Evolutionary conservation across 2,113 vertebrate genomes (phyloP), one percentile per base, ranked within the genome.

Genomic region (Ameiurus melas): DNA sequence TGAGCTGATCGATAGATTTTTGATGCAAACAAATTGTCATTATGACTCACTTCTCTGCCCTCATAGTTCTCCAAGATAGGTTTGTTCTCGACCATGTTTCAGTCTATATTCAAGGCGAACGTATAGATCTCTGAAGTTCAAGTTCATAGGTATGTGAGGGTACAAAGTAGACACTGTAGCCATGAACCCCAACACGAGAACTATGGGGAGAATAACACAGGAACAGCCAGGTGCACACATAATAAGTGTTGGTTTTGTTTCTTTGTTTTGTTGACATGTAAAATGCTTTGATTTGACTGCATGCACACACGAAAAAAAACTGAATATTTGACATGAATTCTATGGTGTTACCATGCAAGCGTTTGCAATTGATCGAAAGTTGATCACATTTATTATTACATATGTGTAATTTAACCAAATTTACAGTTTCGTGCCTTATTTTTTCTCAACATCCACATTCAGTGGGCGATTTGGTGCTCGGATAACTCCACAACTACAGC

Each of bases 141-240:
- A 89, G 88, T 87, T 89, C 89, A 90, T 57, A 85, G 62, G 55
- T 85, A 77, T 75, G 66, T 85, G 85, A 85, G 82, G 85, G 77
- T 70, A 39, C 79, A 43, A 22, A 5, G 58, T 39, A 81, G 68
- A 79, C 80, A 78, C 70, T 27, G 7, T 36, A 30, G 84, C 66
- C 62, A 43, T 43, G 78, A 64, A 27, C 1, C 39, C 68, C 64
- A 70, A n/a, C 43, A 25, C 60, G 83, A 84, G 83, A 51, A 84
- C 66, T n/a, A 57, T 0, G 20, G 9, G 19, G 17, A 82, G 20
- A 58, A 86, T 47, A 85, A 85, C 64, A 85, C 68, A 62, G 30
- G 22, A 85, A 53, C 84, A 60, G 58, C 14, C 70, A 78, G 16
- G 13, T 2, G 13, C 75, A 16, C 30, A 39, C 60, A 70, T 1